Evolutionary conservation across 2,113 vertebrate genomes (phyloP), one percentile per base, ranked within the genome.

Genomic region (Naja naja): DNA sequence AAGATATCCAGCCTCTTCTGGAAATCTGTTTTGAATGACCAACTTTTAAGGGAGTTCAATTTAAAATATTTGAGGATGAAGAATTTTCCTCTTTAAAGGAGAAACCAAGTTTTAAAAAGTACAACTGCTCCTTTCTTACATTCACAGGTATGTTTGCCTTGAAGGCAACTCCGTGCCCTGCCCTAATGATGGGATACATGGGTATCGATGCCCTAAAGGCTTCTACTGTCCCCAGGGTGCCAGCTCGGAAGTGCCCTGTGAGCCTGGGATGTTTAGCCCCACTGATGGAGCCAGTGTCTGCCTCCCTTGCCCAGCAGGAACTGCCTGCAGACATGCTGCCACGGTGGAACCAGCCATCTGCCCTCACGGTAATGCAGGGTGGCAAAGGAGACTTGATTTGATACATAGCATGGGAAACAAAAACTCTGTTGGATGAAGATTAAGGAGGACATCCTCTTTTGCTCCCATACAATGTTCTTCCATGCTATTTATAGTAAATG

Each of bases 221-320:
- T 98, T 98, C 96, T 96, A 91, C 95, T 99, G 99, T 95, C 98
- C 98, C 3, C 92, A 95, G 5, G 99, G 99, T 92, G 96, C 98
- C 5, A 96, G 91, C 85, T 87, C 94, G 0, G 98, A 98, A 60
- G 55, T 98, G 49, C 98, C 99, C 39, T 99, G 99, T 85, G 96
- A 98, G 93, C 98, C 98, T 43, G 98, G 99, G 81, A 98, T 97
- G 18, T 99, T 98, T 96, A 98, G 97, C 90, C 97, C 97, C 1
- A 88, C 94, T 49, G 96, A 96, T 1, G 99, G 98, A 5, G 97
- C 98, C 6, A 95, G 97, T 0, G 6, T 23, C 89, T 99, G 98
- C 96, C 94, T 98, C 54, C 94, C 96, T 9, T 99, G 99, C 94
- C 98, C 98, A 0, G 93, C 97, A 6, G 98, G 98, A 3, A 98